A percentile compares a stretch with the other conserved stretches of the same genome.
phyloP scores from a whole-genome alignment of 2,797 vertebrate species.

The Lophotriccus pileatus region DNA sequence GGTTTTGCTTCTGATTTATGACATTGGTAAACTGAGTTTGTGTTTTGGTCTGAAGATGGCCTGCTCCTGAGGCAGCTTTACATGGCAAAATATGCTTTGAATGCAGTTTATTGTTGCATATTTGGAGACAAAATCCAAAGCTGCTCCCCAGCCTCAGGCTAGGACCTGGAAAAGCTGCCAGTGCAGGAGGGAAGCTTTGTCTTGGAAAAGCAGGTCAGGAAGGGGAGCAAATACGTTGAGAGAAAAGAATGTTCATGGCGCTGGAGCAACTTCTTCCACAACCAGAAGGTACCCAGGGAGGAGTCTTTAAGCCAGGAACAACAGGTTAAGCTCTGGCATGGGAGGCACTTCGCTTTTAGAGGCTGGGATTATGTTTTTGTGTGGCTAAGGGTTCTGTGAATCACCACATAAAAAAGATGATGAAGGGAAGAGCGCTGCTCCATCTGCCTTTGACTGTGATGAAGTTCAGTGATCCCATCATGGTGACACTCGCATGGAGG shows the following conservation, averaged over 20 bases:
- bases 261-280: background rate
- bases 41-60: background rate
- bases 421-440: background rate
- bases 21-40: background rate
- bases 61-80: background rate
- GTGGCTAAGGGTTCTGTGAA: background rate
- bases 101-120: background rate
- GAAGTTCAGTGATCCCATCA: slow-evolving; percentile 26
- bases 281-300: background rate
- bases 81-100: background rate
- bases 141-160: background rate
- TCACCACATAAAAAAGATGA: slow-evolving; percentile 19
- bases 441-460: background rate
- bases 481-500: background rate
- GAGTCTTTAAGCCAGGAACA: background rate
- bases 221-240: background rate
- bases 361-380: background rate
- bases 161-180: background rate
- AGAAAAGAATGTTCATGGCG: background rate
- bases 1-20: background rate
- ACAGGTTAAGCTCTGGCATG: background rate
- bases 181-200: background rate
- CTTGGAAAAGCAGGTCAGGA: background rate
- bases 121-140: background rate
- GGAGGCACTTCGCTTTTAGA: background rate